A percentile compares a stretch with the other conserved stretches of the same genome.
Evolutionary conservation across 2,797 vertebrate genomes (phyloP).

Genomic region (Euthynnus affinis): DNA sequence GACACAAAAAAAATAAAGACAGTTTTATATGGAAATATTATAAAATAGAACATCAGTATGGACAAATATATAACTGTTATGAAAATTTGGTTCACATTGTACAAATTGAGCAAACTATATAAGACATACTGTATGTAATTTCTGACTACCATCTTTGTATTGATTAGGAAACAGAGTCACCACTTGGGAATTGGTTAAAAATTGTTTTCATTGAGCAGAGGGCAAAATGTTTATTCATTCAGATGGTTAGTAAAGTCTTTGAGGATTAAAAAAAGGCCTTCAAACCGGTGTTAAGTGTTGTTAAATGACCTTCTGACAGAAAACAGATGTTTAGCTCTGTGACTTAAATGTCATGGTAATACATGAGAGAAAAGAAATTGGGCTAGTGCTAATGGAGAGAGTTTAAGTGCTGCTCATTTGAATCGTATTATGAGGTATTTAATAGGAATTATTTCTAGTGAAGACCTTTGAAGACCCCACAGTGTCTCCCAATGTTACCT

Average conservation of each 20-base stretch:
- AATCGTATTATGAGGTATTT: not conserved
- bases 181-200: not conserved
- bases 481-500: not conserved
- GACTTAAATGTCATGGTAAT: not conserved
- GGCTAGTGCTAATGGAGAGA: not conserved
- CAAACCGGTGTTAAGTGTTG: not conserved
- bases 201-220: not conserved
- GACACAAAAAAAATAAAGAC: too few species aligned
- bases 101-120: too few species aligned
- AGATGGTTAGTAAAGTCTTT: not conserved
- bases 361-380: not conserved
- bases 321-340: slow-evolving; percentile 1
- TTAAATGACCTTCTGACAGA: not conserved
- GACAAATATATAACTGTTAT: not conserved
- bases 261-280: not conserved
- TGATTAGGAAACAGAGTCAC: not conserved
- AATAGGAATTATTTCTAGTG: not conserved
- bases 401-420: not conserved
- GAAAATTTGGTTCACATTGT: not conserved
- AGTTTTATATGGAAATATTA: too few species aligned
- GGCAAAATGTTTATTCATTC: not conserved
- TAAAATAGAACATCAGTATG: not conserved
- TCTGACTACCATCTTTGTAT: not conserved
- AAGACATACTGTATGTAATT: too few species aligned
- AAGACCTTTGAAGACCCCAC: not conserved